phyloP scores from a whole-genome alignment of 2,113 vertebrate species.

The Atlantisia rogersi region DNA sequence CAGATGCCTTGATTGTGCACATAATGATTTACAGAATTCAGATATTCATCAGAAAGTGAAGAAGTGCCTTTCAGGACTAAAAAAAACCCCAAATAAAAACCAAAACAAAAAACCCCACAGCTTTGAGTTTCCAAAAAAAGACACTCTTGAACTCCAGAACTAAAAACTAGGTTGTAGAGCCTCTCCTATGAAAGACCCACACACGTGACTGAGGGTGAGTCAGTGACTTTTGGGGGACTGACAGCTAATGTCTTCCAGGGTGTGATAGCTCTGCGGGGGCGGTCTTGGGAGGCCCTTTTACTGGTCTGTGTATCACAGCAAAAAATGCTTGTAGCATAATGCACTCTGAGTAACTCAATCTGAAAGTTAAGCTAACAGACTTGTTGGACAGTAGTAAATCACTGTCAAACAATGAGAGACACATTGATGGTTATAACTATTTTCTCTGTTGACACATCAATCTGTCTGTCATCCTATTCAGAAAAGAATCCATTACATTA shows the following conservation, averaged over 20 bases:
- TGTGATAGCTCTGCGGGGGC: not conserved
- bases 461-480: slow-evolving; percentile 42
- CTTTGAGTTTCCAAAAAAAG: not conserved
- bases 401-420: slow-evolving; percentile 53
- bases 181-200: not conserved
- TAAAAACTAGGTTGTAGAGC: too few species aligned
- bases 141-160: not conserved
- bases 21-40: not conserved
- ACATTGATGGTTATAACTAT: slow-evolving; percentile 46
- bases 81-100: not conserved
- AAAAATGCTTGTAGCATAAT: not conserved
- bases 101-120: not conserved
- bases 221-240: not conserved
- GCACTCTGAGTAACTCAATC: not conserved
- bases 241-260: not conserved
- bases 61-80: not conserved
- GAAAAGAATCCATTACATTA: slow-evolving; percentile 40
- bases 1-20: not conserved
- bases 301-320: not conserved
- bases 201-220: rapidly evolving
- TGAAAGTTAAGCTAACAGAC: slow-evolving; percentile 42
- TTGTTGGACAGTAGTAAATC: slow-evolving; percentile 49
- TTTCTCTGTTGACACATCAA: slow-evolving; percentile 61
- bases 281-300: not conserved
- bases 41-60: not conserved